A percentile compares a stretch with the other conserved stretches of the same genome.
These are phyloP conservation scores for Cyclophora albipunctata DNA, from an alignment of 2,888 invertebrate species.

Conservation along the genomic window DNA sequence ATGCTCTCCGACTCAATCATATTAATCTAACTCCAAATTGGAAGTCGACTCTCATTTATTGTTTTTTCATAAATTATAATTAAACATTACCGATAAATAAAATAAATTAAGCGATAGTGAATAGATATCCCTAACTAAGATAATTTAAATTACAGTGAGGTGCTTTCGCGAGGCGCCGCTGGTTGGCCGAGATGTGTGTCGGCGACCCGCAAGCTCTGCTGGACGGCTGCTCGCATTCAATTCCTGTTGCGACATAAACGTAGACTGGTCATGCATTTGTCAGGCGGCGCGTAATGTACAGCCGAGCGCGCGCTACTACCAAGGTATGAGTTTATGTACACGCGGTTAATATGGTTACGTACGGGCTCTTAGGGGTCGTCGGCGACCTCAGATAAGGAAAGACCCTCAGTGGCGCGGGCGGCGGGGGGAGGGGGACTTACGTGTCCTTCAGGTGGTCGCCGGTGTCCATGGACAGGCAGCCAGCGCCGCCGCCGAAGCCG, in stretches of 20 bases:
- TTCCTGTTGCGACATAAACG: slow-evolving; percentile 76
- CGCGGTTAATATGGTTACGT: slow-evolving; percentile 74
- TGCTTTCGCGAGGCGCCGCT: slow-evolving; percentile 64
- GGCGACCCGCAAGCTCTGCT: slow-evolving; percentile 65
- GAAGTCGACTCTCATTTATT: slow-evolving; percentile 67
- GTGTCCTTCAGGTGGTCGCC: slow-evolving; percentile 90
- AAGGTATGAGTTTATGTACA: slow-evolving; percentile 69
- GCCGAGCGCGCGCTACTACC: slow-evolving; percentile 71
- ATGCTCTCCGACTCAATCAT: slow-evolving; percentile 41
- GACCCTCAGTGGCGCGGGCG: slow-evolving; percentile 74
- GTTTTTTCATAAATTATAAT: slow-evolving; percentile 60
- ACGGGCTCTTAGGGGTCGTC: slow-evolving; percentile 66
- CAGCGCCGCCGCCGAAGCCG: slow-evolving; percentile 98
- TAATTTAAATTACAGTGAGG: slow-evolving; percentile 69
- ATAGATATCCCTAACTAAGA: slow-evolving; percentile 73
- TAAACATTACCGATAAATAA: slow-evolving; percentile 69
- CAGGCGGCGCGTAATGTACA: slow-evolving; percentile 72
- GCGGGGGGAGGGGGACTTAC: slow-evolving; percentile 80
- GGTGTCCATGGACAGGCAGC: slow-evolving; percentile 96
- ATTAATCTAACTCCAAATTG: slow-evolving; percentile 54
- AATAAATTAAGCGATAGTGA: slow-evolving; percentile 74
- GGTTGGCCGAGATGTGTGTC: slow-evolving; percentile 66
- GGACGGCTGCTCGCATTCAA: slow-evolving; percentile 65
- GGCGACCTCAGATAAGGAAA: slow-evolving; percentile 74
- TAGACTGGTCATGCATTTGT: slow-evolving; percentile 75